phyloP scores from a whole-genome alignment of 2,113 vertebrate species.

The Passerina amoena region DNA sequence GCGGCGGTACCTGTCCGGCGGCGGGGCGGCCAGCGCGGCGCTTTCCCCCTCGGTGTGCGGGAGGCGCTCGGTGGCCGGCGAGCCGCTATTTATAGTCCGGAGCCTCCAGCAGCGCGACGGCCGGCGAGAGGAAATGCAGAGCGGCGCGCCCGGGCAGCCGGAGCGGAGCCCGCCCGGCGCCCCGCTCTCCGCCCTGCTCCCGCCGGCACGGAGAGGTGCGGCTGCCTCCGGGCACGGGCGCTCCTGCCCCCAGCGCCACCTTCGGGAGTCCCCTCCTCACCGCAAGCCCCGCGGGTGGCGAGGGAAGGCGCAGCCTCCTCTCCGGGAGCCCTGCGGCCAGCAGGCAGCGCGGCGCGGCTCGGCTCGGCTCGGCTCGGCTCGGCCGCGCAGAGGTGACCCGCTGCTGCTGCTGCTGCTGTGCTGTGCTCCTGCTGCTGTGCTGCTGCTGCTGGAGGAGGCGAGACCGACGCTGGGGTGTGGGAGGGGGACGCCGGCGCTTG shows the following conservation, averaged over 20 bases:
- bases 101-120: conserved; percentile 31
- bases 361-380: not conserved
- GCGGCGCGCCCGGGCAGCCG: not conserved
- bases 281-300: not conserved
- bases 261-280: conserved; percentile 40
- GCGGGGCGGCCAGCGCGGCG: not conserved
- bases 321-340: not conserved
- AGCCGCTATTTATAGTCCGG: conserved; percentile 74
- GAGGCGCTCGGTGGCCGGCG: not conserved
- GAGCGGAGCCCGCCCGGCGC: not conserved
- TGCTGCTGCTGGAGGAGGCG: conserved; percentile 27
- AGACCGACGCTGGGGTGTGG: conserved; percentile 15
- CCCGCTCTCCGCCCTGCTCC: not conserved
- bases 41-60: not conserved
- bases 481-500: conserved; percentile 36
- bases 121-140: not conserved
- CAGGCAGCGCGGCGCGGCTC: not conserved
- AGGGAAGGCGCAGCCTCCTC: not conserved
- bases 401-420: not conserved
- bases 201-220: conserved; percentile 19
- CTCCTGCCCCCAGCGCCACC: not conserved
- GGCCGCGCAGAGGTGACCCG: conserved; percentile 36
- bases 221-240: not conserved
- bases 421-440: not conserved
- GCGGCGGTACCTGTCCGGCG: not conserved